Evolutionary conservation across 2,888 invertebrate species (phyloP), one percentile per base, ranked within the genome.

Genomic region (Galerucella nymphaeae): DNA sequence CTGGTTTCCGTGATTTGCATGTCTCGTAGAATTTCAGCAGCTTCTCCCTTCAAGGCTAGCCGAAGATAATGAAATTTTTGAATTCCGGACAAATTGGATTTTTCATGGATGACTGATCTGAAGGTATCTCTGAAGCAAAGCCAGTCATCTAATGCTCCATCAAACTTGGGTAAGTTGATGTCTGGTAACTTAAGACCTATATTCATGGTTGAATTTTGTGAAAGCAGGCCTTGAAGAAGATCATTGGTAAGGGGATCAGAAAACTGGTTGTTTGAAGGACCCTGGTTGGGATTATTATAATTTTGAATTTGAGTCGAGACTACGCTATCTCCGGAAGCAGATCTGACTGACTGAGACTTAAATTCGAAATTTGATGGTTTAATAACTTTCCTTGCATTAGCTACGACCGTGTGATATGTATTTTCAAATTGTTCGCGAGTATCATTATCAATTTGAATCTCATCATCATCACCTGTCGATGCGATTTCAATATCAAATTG

Each of bases 121-220:
- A n/a, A n/a, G n/a, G n/a, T n/a, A n/a, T n/a, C n/a, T n/a, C 42
- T 41, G 61, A 62, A 41, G 42, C 38, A 62, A 9, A 30, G 41
- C 41, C 61, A 62, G 16, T 30, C 61, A 62, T 62, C 42, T 13
- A 30, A 6, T 59, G 59, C 23, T 1, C 23, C 59, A 42, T 62
- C 61, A 18, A 62, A 13, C 30, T 38, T 63, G 4, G 63, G 57
- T 14, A 20, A 63, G 16, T 63, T 63, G 18, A 63, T 45, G 16
- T 42, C 11, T 2, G 61, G 61, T 30, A 62, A 42, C 42, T 62
- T 62, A 8, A 42, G 41, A 42, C 41, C 41, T 62, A 57, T 18
- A 30, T 57, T 57, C 20, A 57, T 30, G 20, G 20, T 20, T 18
- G 57, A 57, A 48, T 48, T 48, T 48, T 48, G 48, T 14, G 48